Base-by-base conservation (phyloP, 2,888 invertebrate species). In the Notocelia uddmanniana region DNA sequence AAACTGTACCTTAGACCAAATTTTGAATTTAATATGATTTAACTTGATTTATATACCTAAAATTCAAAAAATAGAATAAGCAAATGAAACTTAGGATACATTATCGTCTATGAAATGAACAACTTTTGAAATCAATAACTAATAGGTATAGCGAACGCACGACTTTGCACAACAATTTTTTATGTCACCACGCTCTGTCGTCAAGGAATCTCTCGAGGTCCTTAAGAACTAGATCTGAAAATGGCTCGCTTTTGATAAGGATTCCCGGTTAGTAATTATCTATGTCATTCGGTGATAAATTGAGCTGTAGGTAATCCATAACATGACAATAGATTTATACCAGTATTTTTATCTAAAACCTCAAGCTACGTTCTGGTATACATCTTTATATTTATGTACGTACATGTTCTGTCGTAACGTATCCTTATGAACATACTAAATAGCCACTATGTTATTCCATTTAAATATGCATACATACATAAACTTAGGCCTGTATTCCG, bases 271-370 rank as follows among this genome's bases (percentile, higher is more conserved):
- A 54, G 31, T 26, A 57, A 67, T 67, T 57, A 57, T 67, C 57
- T 55, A 67, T 41, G 54, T 57, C 66, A 37, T 26, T 13, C 15
- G 18, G 26, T 45, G 57, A 67, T 67, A 45, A 26, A 67, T 67
- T 21, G 52, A 37, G 15, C 21, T 54, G 15, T 45, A n/a, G 11
- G 10, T 21, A 23, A 41, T 45, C 15, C 21, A 31, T n/a, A 26
- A 8, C 55, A 55, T 31, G 31, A 26, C 26, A 26, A 26, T 26
- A 26, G 26, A 0, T 31, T 9, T 31, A 31, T 31, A 31, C 31
- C 31, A 31, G 31, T 6, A 31, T 5, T 41, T 41, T 15, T 15
- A 41, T 15, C 3, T n/a, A 41, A 15, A 41, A 41, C 15, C 41
- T 15, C 41, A 15, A 15, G 41, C 41, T 6, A 41, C 15, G 15